phyloP scores from a whole-genome alignment of 2,888 invertebrate species.

The Helleia helle region DNA sequence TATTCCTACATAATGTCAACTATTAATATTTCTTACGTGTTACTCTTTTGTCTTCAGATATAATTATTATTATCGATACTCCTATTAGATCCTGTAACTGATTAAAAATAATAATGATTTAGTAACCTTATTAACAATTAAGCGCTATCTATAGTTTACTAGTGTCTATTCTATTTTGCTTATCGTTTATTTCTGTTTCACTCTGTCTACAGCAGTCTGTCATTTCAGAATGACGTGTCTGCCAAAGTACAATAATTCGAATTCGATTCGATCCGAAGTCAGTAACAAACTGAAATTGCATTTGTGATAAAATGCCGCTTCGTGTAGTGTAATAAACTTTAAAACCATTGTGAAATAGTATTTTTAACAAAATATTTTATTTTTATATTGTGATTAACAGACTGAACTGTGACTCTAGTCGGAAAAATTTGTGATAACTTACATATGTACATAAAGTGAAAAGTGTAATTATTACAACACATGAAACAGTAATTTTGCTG shows the following conservation, averaged over 20 bases:
- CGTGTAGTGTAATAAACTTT: slow-evolving; percentile 30
- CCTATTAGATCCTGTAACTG: too few relatives aligned
- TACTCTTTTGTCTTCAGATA: too few relatives aligned
- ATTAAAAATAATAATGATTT: too few relatives aligned
- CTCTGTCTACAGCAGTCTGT: too few relatives aligned
- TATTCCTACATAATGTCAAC: too few relatives aligned
- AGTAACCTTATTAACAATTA: too few relatives aligned
- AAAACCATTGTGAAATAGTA: slow-evolving; percentile 31
- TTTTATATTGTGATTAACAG: slow-evolving; percentile 22
- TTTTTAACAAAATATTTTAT: slow-evolving; percentile 5
- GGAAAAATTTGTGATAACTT: slow-evolving; percentile 6
- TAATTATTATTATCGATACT: too few relatives aligned
- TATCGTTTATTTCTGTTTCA: slow-evolving; percentile 23
- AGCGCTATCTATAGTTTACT: background rate
- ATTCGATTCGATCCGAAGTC: slow-evolving; percentile 59
- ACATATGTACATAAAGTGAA: slow-evolving; percentile 15
- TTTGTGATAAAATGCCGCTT: slow-evolving; percentile 43
- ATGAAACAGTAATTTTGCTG: slow-evolving; percentile 30
- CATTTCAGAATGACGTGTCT: slow-evolving; percentile 51
- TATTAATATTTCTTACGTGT: too few relatives aligned
- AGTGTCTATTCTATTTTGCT: slow-evolving; percentile 24
- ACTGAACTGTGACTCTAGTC: slow-evolving; percentile 16
- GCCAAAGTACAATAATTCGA: slow-evolving; percentile 29
- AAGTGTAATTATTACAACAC: slow-evolving; percentile 15
- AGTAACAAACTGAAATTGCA: slow-evolving; percentile 49